These are phyloP conservation scores for Globodera ellingtonae DNA, from an alignment of 1,140 invertebrate genomes.

Conservation along the genomic window DNA sequence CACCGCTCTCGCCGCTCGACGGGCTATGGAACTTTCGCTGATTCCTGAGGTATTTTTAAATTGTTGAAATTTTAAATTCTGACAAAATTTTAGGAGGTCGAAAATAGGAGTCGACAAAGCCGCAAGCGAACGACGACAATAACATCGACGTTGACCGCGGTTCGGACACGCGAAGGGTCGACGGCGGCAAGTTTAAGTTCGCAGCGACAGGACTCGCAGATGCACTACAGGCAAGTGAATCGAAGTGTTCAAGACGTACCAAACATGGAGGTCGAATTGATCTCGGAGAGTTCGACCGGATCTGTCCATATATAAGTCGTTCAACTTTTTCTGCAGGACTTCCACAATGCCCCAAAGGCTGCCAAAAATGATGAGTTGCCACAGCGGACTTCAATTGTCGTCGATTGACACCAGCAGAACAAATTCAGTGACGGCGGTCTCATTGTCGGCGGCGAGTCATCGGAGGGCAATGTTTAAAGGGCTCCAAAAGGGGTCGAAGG, in stretches of 20 bases:
- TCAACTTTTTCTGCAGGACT: too few species aligned
- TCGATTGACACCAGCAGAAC: background rate
- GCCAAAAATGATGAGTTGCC: conserved; percentile 1
- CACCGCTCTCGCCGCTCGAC: conserved; percentile 58
- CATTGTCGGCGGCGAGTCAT: background rate
- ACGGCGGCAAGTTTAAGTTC: conserved; percentile 3
- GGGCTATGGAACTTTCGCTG: conserved; percentile 56
- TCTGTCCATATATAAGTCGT: too few species aligned
- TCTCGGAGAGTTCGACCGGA: background rate
- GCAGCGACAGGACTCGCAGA: background rate
- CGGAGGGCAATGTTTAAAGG: conserved; percentile 14
- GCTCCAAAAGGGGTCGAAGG: conserved; percentile 1
- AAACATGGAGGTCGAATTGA: conserved; percentile 8
- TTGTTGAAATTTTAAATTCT: background rate
- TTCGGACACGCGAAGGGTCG: conserved; percentile 32
- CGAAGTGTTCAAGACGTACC: background rate
- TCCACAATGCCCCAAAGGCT: background rate
- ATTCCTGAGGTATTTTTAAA: conserved; percentile 52
- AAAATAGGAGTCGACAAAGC: conserved; percentile 10
- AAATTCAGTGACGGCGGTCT: background rate
- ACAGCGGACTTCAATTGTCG: background rate
- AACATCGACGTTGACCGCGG: background rate
- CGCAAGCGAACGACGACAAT: background rate
- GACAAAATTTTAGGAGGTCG: conserved; percentile 13
- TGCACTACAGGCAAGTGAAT: conserved; percentile 7